Evolutionary conservation across 1,140 invertebrate species (phyloP), one percentile per base, ranked within the genome.

Genomic region (Apocrypta bakeri): DNA sequence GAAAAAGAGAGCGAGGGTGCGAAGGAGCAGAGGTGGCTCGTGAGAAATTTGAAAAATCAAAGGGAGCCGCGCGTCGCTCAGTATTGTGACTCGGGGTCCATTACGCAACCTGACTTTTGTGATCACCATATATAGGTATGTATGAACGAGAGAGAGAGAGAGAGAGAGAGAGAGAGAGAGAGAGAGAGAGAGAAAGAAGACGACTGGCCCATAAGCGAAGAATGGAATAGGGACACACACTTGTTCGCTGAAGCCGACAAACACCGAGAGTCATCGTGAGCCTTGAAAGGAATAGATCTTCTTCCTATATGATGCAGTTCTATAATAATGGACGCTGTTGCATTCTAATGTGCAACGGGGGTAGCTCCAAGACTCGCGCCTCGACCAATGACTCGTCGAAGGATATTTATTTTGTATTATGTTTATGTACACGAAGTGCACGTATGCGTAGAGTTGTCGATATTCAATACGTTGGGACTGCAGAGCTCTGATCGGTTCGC

Each of bases 101-200:
- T 90, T 89, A 90, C 89, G 87, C 85, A 89, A 89, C 81, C 83
- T 85, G 86, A 87, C 84, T 86, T 89, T 88, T 89, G 83, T 88
- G 81, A 83, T 79, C 78, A 61, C 71, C 71, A 76, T 33, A 77
- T n/a, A n/a, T n/a, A n/a, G n/a, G n/a, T n/a, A n/a, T n/a, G n/a
- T n/a, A n/a, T n/a, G n/a, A n/a, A n/a, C n/a, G n/a, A n/a, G n/a
- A n/a, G n/a, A n/a, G n/a, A n/a, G n/a, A n/a, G n/a, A n/a, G n/a
- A n/a, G n/a, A n/a, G n/a, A n/a, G n/a, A n/a, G n/a, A n/a, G n/a
- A n/a, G n/a, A n/a, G n/a, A n/a, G n/a, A n/a, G n/a, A n/a, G n/a
- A n/a, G n/a, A n/a, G n/a, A n/a, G n/a, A n/a, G n/a, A n/a, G n/a
- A n/a, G n/a, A n/a, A n/a, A n/a, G n/a, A n/a, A n/a, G 17, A 12